These are phyloP conservation scores for Rhynchomys soricoides DNA, from an alignment of 2,113 vertebrate species.

Conservation along the genomic window DNA sequence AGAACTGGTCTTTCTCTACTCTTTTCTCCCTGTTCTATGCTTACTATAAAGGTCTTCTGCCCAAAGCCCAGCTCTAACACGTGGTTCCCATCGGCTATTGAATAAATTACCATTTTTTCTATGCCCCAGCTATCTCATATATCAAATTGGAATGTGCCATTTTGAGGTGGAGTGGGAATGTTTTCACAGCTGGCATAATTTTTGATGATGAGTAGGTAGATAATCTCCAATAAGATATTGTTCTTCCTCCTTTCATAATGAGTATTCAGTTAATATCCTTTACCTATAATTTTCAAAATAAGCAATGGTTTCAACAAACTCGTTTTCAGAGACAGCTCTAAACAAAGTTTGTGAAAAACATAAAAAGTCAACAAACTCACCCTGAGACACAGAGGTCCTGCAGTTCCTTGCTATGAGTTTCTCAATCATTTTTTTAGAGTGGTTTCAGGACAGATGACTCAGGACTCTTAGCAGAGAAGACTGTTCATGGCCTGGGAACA, in stretches of 20 bases:
- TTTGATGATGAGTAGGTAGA: background rate
- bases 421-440: background rate
- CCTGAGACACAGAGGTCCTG: background rate
- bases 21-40: background rate
- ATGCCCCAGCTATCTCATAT: background rate
- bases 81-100: background rate
- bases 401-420: background rate
- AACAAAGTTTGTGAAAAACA: conserved; percentile 8
- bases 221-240: background rate
- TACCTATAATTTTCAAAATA: conserved; percentile 44
- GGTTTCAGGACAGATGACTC: background rate
- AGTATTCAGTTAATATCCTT: background rate
- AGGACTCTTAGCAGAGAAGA: background rate
- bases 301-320: background rate
- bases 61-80: background rate
- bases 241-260: background rate
- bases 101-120: background rate
- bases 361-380: background rate
- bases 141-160: background rate
- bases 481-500: background rate
- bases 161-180: background rate
- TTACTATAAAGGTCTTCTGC: background rate
- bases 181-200: background rate
- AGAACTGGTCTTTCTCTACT: background rate
- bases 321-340: conserved; percentile 22